Conservation (phyloP, 1,140 invertebrate genomes). For the Apocrypta bakeri region DNA sequence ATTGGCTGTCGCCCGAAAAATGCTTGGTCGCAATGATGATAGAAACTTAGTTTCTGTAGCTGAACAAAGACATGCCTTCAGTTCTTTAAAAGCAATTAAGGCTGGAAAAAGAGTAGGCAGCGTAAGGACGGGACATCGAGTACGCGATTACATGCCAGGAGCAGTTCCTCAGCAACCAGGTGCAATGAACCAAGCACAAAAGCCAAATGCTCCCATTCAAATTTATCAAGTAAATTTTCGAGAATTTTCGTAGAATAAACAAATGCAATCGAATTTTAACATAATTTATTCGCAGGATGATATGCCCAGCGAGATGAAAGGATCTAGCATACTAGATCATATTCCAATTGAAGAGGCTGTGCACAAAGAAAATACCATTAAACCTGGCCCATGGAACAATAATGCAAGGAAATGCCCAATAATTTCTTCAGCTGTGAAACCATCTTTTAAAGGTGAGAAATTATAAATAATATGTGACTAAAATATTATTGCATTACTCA, state of each 20-base stretch:
- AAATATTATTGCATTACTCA: neutral
- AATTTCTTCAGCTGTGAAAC: slow-evolving; percentile 62
- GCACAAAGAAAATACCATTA: slow-evolving; percentile 79
- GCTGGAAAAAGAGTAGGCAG: slow-evolving; percentile 73
- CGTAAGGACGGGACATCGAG: slow-evolving; percentile 72
- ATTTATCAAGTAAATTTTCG: slow-evolving; percentile 66
- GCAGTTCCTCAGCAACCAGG: slow-evolving; percentile 65
- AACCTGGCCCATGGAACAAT: slow-evolving; percentile 79
- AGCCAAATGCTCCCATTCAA: slow-evolving; percentile 65
- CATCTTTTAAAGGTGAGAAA: slow-evolving; percentile 70
- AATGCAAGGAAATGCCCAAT: slow-evolving; percentile 65
- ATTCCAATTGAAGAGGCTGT: slow-evolving; percentile 75
- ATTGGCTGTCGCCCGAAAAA: slow-evolving; percentile 77
- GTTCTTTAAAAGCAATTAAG: slow-evolving; percentile 80
- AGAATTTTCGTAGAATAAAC: neutral
- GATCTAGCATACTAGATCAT: slow-evolving; percentile 75
- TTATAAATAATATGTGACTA: neutral
- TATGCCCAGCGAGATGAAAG: slow-evolving; percentile 58
- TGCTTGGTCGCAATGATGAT: slow-evolving; percentile 77
- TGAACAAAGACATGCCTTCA: slow-evolving; percentile 83
- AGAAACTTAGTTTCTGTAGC: slow-evolving; percentile 75
- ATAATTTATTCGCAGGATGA: slow-evolving; percentile 62
- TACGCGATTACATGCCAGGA: slow-evolving; percentile 68
- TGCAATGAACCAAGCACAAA: slow-evolving; percentile 54
- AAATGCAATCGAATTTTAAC: neutral